Percentiles rank a stretch among this genome's conserved stretches.
Evolutionary conservation across 2,888 invertebrate genomes (phyloP).

Genomic region (Bellardia bayeri): DNA sequence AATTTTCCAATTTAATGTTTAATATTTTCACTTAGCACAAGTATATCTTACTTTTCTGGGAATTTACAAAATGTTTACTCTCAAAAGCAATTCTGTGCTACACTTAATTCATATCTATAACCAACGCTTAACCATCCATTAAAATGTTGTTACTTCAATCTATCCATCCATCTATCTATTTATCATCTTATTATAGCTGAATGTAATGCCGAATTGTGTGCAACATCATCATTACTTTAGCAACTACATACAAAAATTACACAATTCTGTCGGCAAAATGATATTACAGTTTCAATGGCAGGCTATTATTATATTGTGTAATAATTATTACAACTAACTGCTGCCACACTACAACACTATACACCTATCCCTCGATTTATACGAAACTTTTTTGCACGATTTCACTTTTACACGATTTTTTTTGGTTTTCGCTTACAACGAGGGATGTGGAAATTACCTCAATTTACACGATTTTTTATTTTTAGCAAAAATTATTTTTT

Average conservation of each 20-base stretch:
- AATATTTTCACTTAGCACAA: no score
- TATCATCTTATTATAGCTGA: background rate
- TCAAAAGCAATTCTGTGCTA: background rate
- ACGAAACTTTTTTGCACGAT: no score
- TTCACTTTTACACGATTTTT: no score
- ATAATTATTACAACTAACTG: constrained; percentile 33
- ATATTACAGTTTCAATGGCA: constrained; percentile 13
- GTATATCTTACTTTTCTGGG: background rate
- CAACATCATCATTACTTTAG: constrained; percentile 17
- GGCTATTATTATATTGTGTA: constrained; percentile 24
- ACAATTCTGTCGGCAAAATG: background rate
- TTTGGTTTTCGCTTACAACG: no score
- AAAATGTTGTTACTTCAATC: constrained; percentile 8
- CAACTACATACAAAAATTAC: constrained; percentile 29
- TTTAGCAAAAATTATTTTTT: no score
- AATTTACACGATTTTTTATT: no score
- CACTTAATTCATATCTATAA: background rate
- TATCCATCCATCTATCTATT: background rate
- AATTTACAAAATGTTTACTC: background rate
- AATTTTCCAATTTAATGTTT: no score
- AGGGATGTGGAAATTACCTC: no score
- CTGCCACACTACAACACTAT: background rate
- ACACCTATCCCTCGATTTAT: no score
- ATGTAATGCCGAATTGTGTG: background rate
- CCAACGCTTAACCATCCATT: background rate